These are phyloP conservation scores for Cylindroiulus punctatus DNA, from an alignment of 2,888 invertebrate species.

Conservation along the genomic window DNA sequence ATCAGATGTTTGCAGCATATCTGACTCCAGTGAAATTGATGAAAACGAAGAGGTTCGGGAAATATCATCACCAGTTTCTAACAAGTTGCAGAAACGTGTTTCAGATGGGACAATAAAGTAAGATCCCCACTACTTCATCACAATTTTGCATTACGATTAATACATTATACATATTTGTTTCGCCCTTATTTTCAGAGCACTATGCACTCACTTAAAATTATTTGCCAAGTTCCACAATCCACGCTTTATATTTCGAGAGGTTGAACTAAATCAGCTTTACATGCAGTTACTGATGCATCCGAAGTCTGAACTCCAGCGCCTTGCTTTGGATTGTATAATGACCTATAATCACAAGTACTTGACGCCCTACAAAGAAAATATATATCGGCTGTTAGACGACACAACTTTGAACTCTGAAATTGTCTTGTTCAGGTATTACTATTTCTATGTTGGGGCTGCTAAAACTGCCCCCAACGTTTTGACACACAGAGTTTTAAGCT, in stretches of 20 bases:
- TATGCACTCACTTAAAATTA: conserved; percentile 78
- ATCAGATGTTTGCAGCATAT: not conserved
- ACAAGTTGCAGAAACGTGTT: not conserved
- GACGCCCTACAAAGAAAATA: conserved; percentile 78
- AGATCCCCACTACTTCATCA: not conserved
- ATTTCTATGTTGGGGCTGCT: not conserved
- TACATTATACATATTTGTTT: conserved; percentile 5
- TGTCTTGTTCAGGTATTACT: conserved; percentile 66
- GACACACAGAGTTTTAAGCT: conserved; percentile 58
- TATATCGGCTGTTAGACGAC: conserved; percentile 84
- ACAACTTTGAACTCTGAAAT: conserved; percentile 88
- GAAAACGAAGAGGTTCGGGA: conserved; percentile 59
- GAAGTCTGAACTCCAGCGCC: conserved; percentile 82
- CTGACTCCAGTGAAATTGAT: conserved; percentile 61
- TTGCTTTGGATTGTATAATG: conserved; percentile 85
- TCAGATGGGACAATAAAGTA: not conserved
- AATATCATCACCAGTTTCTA: conserved; percentile 59
- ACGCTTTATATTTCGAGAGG: conserved; percentile 79
- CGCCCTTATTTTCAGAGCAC: conserved; percentile 60
- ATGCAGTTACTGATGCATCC: conserved; percentile 82
- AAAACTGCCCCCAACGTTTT: not conserved
- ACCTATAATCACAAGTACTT: conserved; percentile 85
- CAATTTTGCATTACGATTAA: no score
- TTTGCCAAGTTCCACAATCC: conserved; percentile 85
- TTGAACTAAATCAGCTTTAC: conserved; percentile 79